Evolutionary conservation across 92 coral and sea anemone species (phyloP).

Genomic region (Anthopleura xanthogrammica): DNA sequence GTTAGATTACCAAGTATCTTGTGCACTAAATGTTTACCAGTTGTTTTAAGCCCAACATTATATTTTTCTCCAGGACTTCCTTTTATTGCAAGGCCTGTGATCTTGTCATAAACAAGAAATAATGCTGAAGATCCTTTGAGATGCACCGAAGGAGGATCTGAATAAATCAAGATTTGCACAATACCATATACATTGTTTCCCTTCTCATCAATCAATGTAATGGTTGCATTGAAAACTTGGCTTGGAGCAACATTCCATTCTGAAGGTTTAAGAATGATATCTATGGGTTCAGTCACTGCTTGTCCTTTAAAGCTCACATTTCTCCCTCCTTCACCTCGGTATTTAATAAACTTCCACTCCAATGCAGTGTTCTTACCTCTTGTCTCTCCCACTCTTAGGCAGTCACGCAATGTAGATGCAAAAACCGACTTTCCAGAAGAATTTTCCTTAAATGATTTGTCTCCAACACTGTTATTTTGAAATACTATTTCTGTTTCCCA

Average conservation of each 20-base stretch:
- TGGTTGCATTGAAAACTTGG: conserved; percentile 60
- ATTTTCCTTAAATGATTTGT: conserved; percentile 1
- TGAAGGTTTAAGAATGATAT: conserved; percentile 32
- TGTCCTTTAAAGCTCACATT: conserved; percentile 44
- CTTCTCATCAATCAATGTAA: conserved; percentile 77
- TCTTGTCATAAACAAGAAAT: conserved; percentile 48
- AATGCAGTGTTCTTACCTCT: conserved; percentile 56
- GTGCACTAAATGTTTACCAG: conserved; percentile 55
- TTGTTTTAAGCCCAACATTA: conserved; percentile 45
- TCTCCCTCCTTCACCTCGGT: conserved; percentile 36
- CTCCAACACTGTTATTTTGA: conserved; percentile 53
- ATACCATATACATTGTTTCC: conserved; percentile 69
- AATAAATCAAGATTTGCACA: conserved; percentile 41
- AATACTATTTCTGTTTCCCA: conserved; percentile 69
- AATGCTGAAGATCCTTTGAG: conserved; percentile 54
- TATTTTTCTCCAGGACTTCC: conserved; percentile 53
- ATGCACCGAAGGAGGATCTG: conserved; percentile 10
- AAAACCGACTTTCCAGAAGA: conserved; percentile 70
- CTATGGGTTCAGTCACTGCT: conserved; percentile 77
- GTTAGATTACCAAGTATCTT: conserved; percentile 37
- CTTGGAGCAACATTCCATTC: conserved; percentile 87
- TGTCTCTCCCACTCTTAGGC: conserved; percentile 60
- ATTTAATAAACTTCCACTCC: conserved; percentile 69
- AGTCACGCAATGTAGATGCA: conserved; percentile 79
- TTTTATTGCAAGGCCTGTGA: conserved; percentile 40